Percentiles rank a stretch among this genome's conserved stretches.
phyloP scores from a whole-genome alignment of 2,113 vertebrate genomes.

The Ptilorrhoa leucosticta region DNA sequence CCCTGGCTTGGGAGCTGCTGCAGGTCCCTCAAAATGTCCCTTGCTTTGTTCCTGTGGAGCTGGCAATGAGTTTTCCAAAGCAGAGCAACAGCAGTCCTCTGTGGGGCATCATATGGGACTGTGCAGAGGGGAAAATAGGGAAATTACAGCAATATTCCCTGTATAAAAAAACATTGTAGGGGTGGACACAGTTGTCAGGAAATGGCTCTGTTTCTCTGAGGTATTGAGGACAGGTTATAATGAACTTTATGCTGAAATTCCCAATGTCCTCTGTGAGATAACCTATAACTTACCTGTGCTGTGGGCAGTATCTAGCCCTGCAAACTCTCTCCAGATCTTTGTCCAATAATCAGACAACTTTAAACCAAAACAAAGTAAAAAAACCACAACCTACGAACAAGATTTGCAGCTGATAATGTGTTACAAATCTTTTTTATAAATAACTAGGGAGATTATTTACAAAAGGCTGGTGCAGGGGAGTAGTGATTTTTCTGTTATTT shows the following conservation, averaged over 20 bases:
- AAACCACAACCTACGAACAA: background rate
- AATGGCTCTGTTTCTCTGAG: background rate
- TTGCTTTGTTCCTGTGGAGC: background rate
- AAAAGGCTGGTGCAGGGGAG: background rate
- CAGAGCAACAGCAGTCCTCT: background rate
- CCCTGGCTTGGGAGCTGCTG: background rate
- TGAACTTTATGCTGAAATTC: background rate
- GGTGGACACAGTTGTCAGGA: background rate
- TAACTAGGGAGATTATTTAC: background rate
- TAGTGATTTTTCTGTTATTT: background rate
- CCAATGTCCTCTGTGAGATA: background rate
- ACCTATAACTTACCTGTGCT: accelerated
- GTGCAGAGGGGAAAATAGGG: background rate
- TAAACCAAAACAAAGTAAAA: background rate
- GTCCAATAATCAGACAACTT: background rate
- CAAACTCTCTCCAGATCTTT: background rate
- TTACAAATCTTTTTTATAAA: background rate
- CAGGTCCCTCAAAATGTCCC: background rate
- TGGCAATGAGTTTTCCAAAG: background rate
- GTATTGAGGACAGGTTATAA: background rate
- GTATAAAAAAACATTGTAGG: background rate
- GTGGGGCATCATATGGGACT: background rate
- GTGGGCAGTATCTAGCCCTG: background rate
- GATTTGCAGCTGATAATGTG: background rate
- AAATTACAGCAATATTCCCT: background rate